Conservation (phyloP, 2,888 invertebrate species). For the Protodeltote pygarga region DNA sequence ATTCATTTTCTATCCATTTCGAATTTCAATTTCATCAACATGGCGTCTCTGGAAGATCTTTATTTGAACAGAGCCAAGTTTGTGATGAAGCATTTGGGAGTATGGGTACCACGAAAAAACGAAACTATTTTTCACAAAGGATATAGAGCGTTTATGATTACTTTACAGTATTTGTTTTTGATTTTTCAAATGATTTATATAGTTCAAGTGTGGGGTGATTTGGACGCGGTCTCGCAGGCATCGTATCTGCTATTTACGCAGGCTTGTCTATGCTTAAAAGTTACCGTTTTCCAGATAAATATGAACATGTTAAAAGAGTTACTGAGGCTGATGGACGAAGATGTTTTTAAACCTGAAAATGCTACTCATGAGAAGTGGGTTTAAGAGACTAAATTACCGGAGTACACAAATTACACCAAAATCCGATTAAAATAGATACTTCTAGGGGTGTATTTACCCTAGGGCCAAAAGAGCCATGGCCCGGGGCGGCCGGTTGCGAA, state of each 20-base stretch:
- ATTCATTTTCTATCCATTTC: slow-evolving; percentile 6
- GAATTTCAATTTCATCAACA: slow-evolving; percentile 11
- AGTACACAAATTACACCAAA: slow-evolving; percentile 8
- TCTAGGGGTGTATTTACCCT: too few species aligned
- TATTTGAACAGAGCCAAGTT: slow-evolving; percentile 73
- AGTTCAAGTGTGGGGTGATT: slow-evolving; percentile 74
- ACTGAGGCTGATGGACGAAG: slow-evolving; percentile 66
- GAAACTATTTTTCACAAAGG: slow-evolving; percentile 55
- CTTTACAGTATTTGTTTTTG: slow-evolving; percentile 71
- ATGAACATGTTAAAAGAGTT: slow-evolving; percentile 60
- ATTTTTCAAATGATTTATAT: slow-evolving; percentile 75
- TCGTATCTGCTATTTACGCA: slow-evolving; percentile 77
- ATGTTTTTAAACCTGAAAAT: slow-evolving; percentile 65
- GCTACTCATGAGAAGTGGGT: slow-evolving; percentile 66
- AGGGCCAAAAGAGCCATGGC: too few species aligned
- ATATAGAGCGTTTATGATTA: slow-evolving; percentile 67
- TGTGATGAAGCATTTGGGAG: slow-evolving; percentile 75
- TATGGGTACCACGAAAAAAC: slow-evolving; percentile 67
- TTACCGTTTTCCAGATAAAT: slow-evolving; percentile 72
- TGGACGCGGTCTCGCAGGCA: slow-evolving; percentile 76
- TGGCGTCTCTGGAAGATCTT: slow-evolving; percentile 58
- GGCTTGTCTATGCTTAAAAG: slow-evolving; percentile 78
- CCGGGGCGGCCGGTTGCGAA: too few species aligned
- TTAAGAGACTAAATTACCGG: neutral
- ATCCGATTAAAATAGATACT: too few species aligned